Evolutionary conservation across 2,888 invertebrate species (phyloP).

Genomic region (Deilephila porcellus): DNA sequence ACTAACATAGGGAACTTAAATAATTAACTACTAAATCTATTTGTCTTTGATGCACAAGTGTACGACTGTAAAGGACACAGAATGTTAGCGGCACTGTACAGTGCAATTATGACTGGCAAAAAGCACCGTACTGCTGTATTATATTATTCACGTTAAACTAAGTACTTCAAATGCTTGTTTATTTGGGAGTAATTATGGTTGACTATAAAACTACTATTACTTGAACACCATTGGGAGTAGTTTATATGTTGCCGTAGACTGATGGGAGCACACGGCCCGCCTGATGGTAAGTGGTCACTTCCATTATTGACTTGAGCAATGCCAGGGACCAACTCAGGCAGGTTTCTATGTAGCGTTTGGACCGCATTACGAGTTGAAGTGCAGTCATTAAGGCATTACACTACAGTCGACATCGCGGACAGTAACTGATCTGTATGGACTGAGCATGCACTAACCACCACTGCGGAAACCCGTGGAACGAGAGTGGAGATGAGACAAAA

Average conservation of each 20-base stretch:
- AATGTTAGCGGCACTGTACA: not conserved
- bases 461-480: no score
- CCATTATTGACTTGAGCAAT: not conserved
- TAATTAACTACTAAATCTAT: not conserved
- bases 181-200: conserved; percentile 11
- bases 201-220: not conserved
- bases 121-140: not conserved
- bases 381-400: no score
- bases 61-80: not conserved
- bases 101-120: not conserved
- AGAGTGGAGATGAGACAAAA: no score
- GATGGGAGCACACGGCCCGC: not conserved
- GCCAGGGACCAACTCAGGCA: no score
- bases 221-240: not conserved
- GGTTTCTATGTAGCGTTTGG: no score
- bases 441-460: no score
- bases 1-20: not conserved
- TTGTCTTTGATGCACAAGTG: not conserved
- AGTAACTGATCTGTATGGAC: no score
- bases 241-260: not conserved
- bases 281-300: not conserved
- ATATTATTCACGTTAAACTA: not conserved
- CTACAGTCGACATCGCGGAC: no score
- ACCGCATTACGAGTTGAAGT: no score
- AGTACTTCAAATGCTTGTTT: conserved; percentile 20